Percentiles rank a stretch among this genome's conserved stretches.
Evolutionary conservation across 1,140 invertebrate species (phyloP).

Genomic region (Pissodes strobi): DNA sequence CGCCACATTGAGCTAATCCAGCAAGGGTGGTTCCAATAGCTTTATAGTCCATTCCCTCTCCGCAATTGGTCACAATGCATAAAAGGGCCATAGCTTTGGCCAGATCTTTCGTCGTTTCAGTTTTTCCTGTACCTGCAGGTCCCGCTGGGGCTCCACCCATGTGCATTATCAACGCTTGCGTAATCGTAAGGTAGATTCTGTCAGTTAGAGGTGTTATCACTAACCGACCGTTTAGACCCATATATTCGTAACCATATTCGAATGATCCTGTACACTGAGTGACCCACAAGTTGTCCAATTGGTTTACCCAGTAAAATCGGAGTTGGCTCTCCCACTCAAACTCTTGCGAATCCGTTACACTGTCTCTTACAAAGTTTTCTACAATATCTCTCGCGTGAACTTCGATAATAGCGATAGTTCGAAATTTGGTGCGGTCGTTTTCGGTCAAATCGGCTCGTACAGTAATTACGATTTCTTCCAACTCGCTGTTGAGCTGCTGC

Average conservation of each 20-base stretch:
- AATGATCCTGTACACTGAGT: conserved; percentile 85
- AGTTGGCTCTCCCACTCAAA: conserved; percentile 94
- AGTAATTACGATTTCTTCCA: conserved; percentile 81
- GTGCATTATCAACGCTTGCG: conserved; percentile 87
- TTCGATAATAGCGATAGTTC: conserved; percentile 85
- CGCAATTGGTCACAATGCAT: conserved; percentile 90
- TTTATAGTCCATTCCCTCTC: conserved; percentile 87
- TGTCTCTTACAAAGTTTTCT: conserved; percentile 83
- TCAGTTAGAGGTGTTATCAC: conserved; percentile 92
- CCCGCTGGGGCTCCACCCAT: conserved; percentile 85
- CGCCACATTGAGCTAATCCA: conserved; percentile 75
- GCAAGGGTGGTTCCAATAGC: conserved; percentile 84
- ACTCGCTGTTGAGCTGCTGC: conserved; percentile 74
- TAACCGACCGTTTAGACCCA: conserved; percentile 87
- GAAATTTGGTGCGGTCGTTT: conserved; percentile 86
- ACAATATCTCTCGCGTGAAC: conserved; percentile 89
- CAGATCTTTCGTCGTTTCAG: conserved; percentile 88
- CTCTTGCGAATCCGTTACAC: conserved; percentile 78
- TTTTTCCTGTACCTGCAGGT: conserved; percentile 87
- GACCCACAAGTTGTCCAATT: conserved; percentile 79
- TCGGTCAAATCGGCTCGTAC: conserved; percentile 71
- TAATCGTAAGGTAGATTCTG: conserved; percentile 88
- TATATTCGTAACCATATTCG: conserved; percentile 92
- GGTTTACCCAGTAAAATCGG: conserved; percentile 87
- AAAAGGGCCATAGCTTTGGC: conserved; percentile 85